These are phyloP conservation scores for Daktulosphaira vitifoliae DNA, from an alignment of 1,140 invertebrate genomes.

Conservation along the genomic window DNA sequence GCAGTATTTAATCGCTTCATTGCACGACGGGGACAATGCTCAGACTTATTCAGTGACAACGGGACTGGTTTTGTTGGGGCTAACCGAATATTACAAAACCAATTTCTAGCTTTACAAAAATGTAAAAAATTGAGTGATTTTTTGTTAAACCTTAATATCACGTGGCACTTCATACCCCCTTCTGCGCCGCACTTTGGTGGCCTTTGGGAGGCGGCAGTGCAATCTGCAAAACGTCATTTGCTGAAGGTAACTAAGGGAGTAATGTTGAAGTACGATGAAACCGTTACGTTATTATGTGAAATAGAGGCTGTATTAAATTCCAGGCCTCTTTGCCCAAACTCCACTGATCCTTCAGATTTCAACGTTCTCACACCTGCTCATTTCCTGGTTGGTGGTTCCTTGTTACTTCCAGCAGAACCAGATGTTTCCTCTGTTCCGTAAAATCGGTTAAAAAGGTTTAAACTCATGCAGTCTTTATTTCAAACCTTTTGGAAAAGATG, in stretches of 20 bases:
- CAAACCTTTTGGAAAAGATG: background rate
- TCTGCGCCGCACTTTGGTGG: slow-evolving; percentile 41
- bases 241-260: slow-evolving; percentile 36
- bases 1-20: slow-evolving; percentile 43
- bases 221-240: slow-evolving; percentile 42
- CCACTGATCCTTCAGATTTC: background rate
- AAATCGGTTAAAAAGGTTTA: too few species aligned
- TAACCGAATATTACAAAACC: background rate
- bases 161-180: slow-evolving; percentile 39
- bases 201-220: slow-evolving; percentile 42
- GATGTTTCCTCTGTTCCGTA: too few species aligned
- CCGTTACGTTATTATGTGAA: slow-evolving; percentile 37
- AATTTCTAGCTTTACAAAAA: background rate
- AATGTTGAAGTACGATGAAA: slow-evolving; percentile 39
- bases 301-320: slow-evolving; percentile 41
- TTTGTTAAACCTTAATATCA: background rate
- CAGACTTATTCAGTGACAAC: slow-evolving; percentile 41
- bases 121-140: background rate
- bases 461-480: too few species aligned
- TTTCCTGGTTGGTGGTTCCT: too few species aligned
- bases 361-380: too few species aligned
- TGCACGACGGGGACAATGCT: slow-evolving; percentile 40
- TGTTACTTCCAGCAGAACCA: too few species aligned
- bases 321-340: slow-evolving; percentile 34
- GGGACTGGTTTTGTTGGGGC: slow-evolving; percentile 43